Evolutionary conservation across 2,888 invertebrate species (phyloP).

Genomic region (Ptilodon capucinus): DNA sequence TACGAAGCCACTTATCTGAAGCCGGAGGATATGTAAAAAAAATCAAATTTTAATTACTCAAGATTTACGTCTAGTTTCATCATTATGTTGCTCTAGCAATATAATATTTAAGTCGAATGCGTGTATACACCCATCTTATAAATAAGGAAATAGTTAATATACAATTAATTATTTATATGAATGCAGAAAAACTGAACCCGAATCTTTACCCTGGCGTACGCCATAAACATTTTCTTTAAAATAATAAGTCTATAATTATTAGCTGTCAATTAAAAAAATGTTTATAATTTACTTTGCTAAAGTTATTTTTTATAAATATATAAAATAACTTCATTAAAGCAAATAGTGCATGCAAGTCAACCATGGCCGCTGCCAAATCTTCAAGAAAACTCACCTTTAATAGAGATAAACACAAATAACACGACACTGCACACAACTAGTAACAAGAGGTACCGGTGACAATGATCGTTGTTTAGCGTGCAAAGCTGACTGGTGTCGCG

Average conservation of each 20-base stretch:
- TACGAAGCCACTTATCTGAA: too few species aligned
- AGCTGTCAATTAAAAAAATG: too few species aligned
- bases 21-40: not conserved
- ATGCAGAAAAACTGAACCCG: slow-evolving; percentile 1
- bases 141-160: slow-evolving; percentile 1
- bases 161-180: not conserved
- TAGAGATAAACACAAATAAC: slow-evolving; percentile 52
- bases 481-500: slow-evolving; percentile 65
- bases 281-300: too few species aligned
- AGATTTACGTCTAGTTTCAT: too few species aligned
- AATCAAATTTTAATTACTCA: not conserved
- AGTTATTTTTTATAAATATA: too few species aligned
- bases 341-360: too few species aligned
- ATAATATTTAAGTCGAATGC: not conserved
- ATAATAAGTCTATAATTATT: too few species aligned
- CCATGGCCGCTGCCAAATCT: not conserved
- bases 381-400: slow-evolving; percentile 53
- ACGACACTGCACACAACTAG: slow-evolving; percentile 59
- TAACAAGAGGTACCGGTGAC: slow-evolving; percentile 47
- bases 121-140: not conserved
- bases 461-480: slow-evolving; percentile 55
- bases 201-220: slow-evolving; percentile 2
- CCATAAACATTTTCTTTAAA: too few species aligned
- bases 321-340: too few species aligned
- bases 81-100: too few species aligned